Conservation (phyloP, 2,888 invertebrate species). For the Mylabris sibirica region DNA sequence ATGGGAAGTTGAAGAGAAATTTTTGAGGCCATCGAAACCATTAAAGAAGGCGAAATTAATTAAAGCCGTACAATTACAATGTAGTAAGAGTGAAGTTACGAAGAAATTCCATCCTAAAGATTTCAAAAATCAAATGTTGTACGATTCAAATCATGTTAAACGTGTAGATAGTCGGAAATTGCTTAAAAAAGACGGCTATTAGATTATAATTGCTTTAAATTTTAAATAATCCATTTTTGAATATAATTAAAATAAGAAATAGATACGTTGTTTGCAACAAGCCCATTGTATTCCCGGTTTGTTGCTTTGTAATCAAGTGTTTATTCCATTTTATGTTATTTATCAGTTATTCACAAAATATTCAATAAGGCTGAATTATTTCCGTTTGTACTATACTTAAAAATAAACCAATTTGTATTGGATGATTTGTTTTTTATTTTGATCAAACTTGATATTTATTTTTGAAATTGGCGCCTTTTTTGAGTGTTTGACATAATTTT, state of each 20-base stretch:
- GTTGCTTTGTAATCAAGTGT: background rate
- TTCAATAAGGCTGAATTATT: slow-evolving; percentile 3
- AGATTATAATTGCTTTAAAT: background rate
- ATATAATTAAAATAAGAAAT: background rate
- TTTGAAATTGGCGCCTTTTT: background rate
- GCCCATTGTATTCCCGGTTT: background rate
- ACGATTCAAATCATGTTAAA: slow-evolving; percentile 46
- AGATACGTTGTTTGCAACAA: background rate
- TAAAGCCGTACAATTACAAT: slow-evolving; percentile 13
- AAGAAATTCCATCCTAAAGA: slow-evolving; percentile 50
- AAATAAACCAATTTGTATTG: background rate
- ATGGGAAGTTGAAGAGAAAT: slow-evolving; percentile 15
- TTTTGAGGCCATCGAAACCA: slow-evolving; percentile 42
- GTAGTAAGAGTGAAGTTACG: slow-evolving; percentile 31
- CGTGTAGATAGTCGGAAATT: slow-evolving; percentile 47
- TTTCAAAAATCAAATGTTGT: slow-evolving; percentile 53
- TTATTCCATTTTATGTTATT: background rate
- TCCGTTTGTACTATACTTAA: background rate
- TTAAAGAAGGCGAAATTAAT: slow-evolving; percentile 11
- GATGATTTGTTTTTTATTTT: background rate
- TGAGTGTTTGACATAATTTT: background rate
- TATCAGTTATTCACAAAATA: background rate
- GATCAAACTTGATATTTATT: background rate
- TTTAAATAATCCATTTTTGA: background rate
- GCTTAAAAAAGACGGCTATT: slow-evolving; percentile 24